Evolutionary conservation across 2,113 vertebrate genomes (phyloP).

Genomic region (Thalassarche chlororhynchos): DNA sequence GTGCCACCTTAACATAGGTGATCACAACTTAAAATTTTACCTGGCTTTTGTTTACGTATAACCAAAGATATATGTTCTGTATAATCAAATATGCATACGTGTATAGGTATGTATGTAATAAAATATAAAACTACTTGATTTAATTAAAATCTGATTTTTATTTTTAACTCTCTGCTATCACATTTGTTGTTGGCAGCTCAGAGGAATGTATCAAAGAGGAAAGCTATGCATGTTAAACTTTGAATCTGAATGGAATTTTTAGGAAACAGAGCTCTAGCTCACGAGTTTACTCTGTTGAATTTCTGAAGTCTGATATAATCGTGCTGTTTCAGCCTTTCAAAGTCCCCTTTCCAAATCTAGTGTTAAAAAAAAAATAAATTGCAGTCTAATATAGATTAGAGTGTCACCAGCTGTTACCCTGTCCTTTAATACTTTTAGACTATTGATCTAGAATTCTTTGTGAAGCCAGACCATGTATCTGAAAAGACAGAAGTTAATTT

Average conservation of each 20-base stretch:
- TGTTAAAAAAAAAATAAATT: background rate
- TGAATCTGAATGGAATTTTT: background rate
- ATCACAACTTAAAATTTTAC: background rate
- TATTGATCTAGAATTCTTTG: no score
- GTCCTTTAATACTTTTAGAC: background rate
- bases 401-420: background rate
- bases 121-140: background rate
- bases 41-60: background rate
- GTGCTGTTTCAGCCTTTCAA: background rate
- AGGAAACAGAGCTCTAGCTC: background rate
- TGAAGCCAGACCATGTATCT: rapidly evolving
- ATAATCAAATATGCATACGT: background rate
- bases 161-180: background rate
- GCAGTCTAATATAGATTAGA: background rate
- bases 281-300: background rate
- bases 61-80: background rate
- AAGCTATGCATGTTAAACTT: background rate
- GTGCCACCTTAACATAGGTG: background rate
- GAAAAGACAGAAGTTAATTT: background rate
- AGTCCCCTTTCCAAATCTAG: background rate
- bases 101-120: background rate
- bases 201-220: background rate
- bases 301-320: background rate
- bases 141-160: background rate
- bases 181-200: background rate